Evolutionary conservation across 2,888 invertebrate species (phyloP), one percentile per base, ranked within the genome.

Genomic region (Polydrusus pterygomalis): DNA sequence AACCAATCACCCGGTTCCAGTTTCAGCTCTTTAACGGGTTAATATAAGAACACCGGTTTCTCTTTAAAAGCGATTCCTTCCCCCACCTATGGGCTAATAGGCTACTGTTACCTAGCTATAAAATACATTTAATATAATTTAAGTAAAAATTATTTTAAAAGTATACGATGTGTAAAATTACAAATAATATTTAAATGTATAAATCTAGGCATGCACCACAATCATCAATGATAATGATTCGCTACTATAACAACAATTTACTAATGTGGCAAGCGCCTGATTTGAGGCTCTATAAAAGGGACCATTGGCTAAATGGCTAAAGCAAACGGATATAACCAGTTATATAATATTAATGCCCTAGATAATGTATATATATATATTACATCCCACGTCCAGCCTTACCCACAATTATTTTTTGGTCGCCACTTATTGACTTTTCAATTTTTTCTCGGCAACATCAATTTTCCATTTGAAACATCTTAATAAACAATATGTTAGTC

Each of bases 341-440:
- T 85, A 85, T 82, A 80, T 80, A 80, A 83, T 83, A 83, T 84
- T 83, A 82, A 82, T 82, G 84, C 80, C 83, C 83, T 81, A 84
- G 80, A 84, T 84, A 77, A 73, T 78, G 63, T 77, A 69, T 65
- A 76, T 77, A 69, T 65, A 76, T 71, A 70, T 70, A 75, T 70
- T 72, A 65, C 65, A 72, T 65, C 72, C 72, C 72, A 72, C 72
- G 34, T 65, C 38, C 54, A 60, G 58, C 56, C 15, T 34, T 56
- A 60, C 58, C 38, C 58, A 9, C 20, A 51, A 51, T 68, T 68
- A 51, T 58, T 67, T 0, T 40, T 47, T 13, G 62, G 43, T 47
- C 17, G 40, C 47, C 17, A 54, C n/a, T 9, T 54, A 54, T 51
- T 49, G 67, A 71, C 56, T 62, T 49, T 63, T 63, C 30, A 63